phyloP scores from a whole-genome alignment of 2,113 vertebrate species.

The Cavia porcellus region DNA sequence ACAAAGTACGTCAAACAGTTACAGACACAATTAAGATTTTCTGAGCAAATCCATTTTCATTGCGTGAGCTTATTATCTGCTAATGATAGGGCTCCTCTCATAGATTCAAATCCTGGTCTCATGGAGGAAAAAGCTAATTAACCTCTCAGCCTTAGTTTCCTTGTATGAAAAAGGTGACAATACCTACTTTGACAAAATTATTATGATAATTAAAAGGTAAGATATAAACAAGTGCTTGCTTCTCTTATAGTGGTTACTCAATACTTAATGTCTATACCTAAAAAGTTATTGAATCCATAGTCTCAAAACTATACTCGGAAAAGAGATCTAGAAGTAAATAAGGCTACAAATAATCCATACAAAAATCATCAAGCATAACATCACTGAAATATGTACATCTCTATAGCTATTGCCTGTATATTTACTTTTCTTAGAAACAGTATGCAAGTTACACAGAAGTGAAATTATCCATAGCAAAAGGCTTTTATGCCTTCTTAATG shows the following conservation, averaged over 20 bases:
- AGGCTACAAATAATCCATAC: neutral
- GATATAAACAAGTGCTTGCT: neutral
- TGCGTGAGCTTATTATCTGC: neutral
- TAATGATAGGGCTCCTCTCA: neutral
- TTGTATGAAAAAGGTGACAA: neutral
- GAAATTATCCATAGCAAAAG: constrained; percentile 7
- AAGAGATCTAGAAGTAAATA: constrained; percentile 16
- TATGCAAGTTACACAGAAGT: neutral
- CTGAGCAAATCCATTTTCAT: neutral
- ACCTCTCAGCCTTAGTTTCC: neutral
- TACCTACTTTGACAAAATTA: neutral
- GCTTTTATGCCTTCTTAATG: neutral
- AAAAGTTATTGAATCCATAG: neutral
- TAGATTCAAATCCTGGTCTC: neutral
- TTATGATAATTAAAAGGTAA: neutral
- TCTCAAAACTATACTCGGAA: neutral
- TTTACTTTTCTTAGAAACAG: constrained; percentile 10
- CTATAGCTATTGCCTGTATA: neutral
- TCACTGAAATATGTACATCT: neutral
- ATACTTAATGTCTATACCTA: neutral
- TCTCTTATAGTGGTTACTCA: neutral
- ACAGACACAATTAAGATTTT: neutral
- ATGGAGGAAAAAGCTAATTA: neutral
- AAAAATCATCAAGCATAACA: neutral
- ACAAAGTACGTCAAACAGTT: neutral